Evolutionary conservation across 2,113 vertebrate species (phyloP).

Genomic region (Fregata magnificens): DNA sequence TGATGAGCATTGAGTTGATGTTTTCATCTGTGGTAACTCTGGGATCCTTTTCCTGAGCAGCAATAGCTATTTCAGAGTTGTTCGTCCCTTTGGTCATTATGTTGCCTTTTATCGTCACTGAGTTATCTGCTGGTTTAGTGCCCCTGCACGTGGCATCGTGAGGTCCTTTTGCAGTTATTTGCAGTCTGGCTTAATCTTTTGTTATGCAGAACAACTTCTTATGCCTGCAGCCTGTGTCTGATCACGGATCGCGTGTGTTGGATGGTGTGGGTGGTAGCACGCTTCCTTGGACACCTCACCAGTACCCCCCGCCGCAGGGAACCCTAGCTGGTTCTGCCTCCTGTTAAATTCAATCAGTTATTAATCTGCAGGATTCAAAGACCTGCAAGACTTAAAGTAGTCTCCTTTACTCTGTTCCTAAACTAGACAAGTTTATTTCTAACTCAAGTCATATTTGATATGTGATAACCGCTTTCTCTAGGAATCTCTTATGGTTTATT

Average conservation of each 20-base stretch:
- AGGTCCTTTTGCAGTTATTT: background rate
- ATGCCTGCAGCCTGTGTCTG: background rate
- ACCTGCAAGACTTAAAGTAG: too few relatives aligned
- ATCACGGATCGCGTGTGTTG: accelerated
- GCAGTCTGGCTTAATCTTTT: background rate
- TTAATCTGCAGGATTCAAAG: background rate
- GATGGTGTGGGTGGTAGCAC: background rate
- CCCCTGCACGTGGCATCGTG: too few relatives aligned
- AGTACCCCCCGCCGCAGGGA: accelerated
- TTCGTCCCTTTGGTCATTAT: background rate
- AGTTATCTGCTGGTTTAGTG: background rate
- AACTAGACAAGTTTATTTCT: background rate
- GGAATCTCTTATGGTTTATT: background rate
- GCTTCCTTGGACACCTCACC: background rate
- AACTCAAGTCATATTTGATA: background rate
- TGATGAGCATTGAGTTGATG: background rate
- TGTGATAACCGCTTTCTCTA: background rate
- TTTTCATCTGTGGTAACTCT: background rate
- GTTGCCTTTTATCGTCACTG: background rate
- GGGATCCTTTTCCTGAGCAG: background rate
- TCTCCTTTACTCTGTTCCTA: background rate
- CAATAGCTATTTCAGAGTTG: background rate
- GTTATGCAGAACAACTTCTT: background rate
- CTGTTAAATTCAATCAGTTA: background rate
- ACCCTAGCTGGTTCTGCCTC: background rate